phyloP scores from a whole-genome alignment of 1,140 invertebrate species.

The Lepidostoma basale region DNA sequence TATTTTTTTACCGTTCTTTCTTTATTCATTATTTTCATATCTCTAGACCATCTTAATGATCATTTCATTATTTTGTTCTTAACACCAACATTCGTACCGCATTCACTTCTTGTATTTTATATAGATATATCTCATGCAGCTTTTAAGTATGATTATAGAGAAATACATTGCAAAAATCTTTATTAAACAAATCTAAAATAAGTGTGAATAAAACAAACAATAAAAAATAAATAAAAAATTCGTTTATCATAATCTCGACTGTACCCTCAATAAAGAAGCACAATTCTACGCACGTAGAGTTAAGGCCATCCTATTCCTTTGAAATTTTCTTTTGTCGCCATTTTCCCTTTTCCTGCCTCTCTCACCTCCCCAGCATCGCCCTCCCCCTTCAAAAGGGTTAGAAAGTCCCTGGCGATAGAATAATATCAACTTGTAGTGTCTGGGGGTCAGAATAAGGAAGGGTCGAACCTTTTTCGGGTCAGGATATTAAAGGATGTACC shows the following conservation, averaged over 20 bases:
- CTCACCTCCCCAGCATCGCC: constrained; percentile 19
- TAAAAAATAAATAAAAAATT: too few relatives aligned
- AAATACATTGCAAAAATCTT: too few relatives aligned
- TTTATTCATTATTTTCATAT: too few relatives aligned
- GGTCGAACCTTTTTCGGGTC: constrained; percentile 2
- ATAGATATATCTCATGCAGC: too few relatives aligned
- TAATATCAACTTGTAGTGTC: constrained; percentile 41
- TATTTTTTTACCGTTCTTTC: too few relatives aligned
- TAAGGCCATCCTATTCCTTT: constrained; percentile 37
- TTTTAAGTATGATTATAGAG: too few relatives aligned
- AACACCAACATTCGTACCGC: too few relatives aligned
- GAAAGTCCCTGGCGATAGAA: constrained; percentile 14
- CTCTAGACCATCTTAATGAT: too few relatives aligned
- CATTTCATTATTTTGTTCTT: too few relatives aligned
- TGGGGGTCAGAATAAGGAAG: constrained; percentile 16
- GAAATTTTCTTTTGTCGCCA: constrained; percentile 42
- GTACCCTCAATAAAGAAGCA: background rate
- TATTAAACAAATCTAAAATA: too few relatives aligned
- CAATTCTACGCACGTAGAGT: constrained; percentile 26
- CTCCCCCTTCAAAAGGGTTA: background rate
- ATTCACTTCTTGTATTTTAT: too few relatives aligned
- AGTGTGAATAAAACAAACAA: too few relatives aligned
- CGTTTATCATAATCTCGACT: background rate
- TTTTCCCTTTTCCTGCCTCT: constrained; percentile 16
- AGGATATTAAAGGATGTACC: background rate